Base-by-base conservation (phyloP, 2,113 vertebrate genomes). In the Accipiter virgatus region DNA sequence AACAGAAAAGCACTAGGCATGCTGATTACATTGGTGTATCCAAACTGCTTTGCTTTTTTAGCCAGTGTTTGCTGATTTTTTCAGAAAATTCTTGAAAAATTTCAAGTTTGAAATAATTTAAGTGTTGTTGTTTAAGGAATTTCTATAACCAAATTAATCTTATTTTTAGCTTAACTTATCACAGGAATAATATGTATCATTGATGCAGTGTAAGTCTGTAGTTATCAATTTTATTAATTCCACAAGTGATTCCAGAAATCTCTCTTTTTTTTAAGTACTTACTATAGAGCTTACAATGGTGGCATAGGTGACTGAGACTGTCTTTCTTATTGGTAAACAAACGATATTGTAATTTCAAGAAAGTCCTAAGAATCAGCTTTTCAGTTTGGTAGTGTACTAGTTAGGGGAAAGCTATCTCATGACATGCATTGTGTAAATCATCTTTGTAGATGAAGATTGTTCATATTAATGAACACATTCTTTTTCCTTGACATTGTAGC, bases 1-100 rank as follows among this genome's bases (percentile, higher is more conserved):
- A 97, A 98, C 96, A 95, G 88, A 98, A 97, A 96, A 98, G 97
- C 98, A 99, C 98, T 97, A 98, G 97, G 97, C 96, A 98, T 97
- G 98, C 96, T 93, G 95, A 96, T 96, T 93, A 97, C 90, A 71
- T 96, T 94, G 95, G 95, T 98, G 96, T 96, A 94, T 94, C 96
- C 97, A 97, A 97, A 97, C 91, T 97, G 97, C 98, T 98, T 98
- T 97, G 98, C 97, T 97, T 97, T 97, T 96, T 97, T 97, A 97
- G 96, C 97, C 97, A 95, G 96, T 97, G 94, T 98, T 97, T 97
- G 93, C 91, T 97, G 90, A 84, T 93, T 97, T 97, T 94, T 97
- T 96, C 95, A 95, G 56, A 91, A 97, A 97, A 96, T 97, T 97
- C 94, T 97, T 97, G 96, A 94, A 97, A 97, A 97, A 91, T 67